These are phyloP conservation scores for Euplagia quadripunctaria DNA, from an alignment of 2,888 invertebrate species.

Conservation along the genomic window DNA sequence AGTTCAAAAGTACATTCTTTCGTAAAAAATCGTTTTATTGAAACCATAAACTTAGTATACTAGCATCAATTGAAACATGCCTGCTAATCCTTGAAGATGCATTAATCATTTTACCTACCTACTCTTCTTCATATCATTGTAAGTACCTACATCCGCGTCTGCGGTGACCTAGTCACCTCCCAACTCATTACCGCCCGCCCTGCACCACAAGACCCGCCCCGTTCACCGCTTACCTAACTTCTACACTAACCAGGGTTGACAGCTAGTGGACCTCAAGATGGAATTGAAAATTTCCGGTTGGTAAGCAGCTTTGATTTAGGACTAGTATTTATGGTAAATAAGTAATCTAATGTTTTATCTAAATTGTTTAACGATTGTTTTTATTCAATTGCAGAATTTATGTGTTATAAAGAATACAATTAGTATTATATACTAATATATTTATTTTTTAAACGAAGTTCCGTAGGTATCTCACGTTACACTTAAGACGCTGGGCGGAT, in stretches of 20 bases:
- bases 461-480: too few relatives aligned
- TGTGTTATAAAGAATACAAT: too few relatives aligned
- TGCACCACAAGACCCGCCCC: slow-evolving; percentile 80
- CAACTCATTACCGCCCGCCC: slow-evolving; percentile 77
- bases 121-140: neutral
- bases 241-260: slow-evolving; percentile 56
- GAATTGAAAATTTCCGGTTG: slow-evolving; percentile 1
- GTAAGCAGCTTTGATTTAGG: neutral
- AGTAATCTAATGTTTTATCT: too few relatives aligned
- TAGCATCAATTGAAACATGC: too few relatives aligned
- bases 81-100: neutral
- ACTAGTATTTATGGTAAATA: neutral
- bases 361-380: too few relatives aligned
- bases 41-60: too few relatives aligned
- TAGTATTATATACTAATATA: too few relatives aligned
- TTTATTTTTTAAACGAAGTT: too few relatives aligned
- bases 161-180: slow-evolving; percentile 47
- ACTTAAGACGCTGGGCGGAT: too few relatives aligned
- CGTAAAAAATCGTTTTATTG: too few relatives aligned
- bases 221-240: slow-evolving; percentile 72
- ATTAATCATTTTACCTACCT: neutral
- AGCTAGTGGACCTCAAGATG: slow-evolving; percentile 26
- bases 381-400: too few relatives aligned
- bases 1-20: too few relatives aligned
- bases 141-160: slow-evolving; percentile 61